Base-by-base conservation (phyloP, 2,113 vertebrate genomes). In the Geococcyx californianus region DNA sequence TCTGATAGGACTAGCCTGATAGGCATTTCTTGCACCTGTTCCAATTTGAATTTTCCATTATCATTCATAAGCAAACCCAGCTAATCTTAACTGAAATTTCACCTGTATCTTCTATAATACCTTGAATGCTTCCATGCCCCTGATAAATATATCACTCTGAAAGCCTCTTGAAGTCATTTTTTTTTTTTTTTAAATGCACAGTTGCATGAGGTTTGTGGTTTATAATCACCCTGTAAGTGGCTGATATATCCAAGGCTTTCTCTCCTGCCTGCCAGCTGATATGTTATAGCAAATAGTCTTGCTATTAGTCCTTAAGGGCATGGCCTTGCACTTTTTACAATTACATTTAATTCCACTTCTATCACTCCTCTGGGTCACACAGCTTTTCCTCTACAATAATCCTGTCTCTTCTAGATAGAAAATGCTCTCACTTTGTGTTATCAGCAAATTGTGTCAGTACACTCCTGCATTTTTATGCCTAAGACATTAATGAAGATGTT, bases 281-380 rank as follows among this genome's bases (percentile, higher is more conserved):
- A 19, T 80, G 82, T 54, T 93, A 67, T 3, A 90, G 16, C 26
- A 73, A 87, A 58, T 28, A 81, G 67, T 54, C 82, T 74, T 73
- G 18, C 45, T 96, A 86, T 88, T 92, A 94, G 85, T 83, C 88
- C 79, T 90, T 93, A 92, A 93, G 83, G 94, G 68, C 63, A 91
- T 78, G 92, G 78, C 84, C 75, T 90, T 96, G 88, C 88, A 88
- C 85, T 92, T 94, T 93, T 95, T 86, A 77, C 58, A 92, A 88
- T 95, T 95, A 73, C 82, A 94, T 94, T 92, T 94, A 90, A 97
- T 92, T 95, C 72, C 38, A 80, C 38, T 96, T 95, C 78, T 92
- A 84, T 94, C 79, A 86, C 79, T 95, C 90, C 88, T 95, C 90
- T 95, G 79, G 92, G 95, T 95, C 83, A 74, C 85, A 92, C 94